A percentile compares a stretch with the other conserved stretches of the same genome.
Evolutionary conservation across 37 sponge, comb jelly and placozoan species (phyloP).

Genomic region (Geodia barretti): DNA sequence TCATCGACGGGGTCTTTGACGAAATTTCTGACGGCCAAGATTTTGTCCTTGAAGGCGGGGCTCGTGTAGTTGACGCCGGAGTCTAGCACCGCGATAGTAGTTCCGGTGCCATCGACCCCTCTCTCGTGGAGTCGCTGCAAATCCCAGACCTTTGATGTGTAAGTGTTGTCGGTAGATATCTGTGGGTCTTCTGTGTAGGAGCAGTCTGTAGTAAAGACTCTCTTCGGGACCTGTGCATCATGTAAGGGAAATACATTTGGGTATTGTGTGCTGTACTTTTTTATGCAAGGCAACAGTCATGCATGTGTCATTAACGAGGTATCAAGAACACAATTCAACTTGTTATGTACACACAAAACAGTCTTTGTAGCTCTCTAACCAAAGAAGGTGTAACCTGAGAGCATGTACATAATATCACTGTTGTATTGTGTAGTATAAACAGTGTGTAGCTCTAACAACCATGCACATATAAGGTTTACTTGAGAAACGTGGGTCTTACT

Average conservation of each 20-base stretch:
- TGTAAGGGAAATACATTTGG: neutral
- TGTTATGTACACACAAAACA: too few species aligned
- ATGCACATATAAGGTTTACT: too few species aligned
- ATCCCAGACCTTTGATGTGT: conserved; percentile 50
- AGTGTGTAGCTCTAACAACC: too few species aligned
- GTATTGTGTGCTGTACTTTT: neutral
- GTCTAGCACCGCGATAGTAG: conserved; percentile 48
- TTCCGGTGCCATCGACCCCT: conserved; percentile 34
- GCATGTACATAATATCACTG: too few species aligned
- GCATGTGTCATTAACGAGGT: neutral
- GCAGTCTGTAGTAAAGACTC: conserved; percentile 40
- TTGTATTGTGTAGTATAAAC: too few species aligned
- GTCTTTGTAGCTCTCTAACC: too few species aligned
- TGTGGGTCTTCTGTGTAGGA: conserved; percentile 28
- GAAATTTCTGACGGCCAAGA: conserved; percentile 41
- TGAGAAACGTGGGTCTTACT: too few species aligned
- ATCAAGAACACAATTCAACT: too few species aligned
- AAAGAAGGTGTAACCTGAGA: too few species aligned
- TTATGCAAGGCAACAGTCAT: neutral
- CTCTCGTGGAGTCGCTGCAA: conserved; percentile 30
- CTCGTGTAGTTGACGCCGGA: conserved; percentile 47
- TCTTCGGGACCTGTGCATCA: conserved; percentile 4
- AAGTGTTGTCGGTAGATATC: conserved; percentile 27
- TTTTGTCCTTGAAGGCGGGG: conserved; percentile 41
- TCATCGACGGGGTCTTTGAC: conserved; percentile 14